Percentiles rank a stretch among this genome's conserved stretches.
These are phyloP conservation scores for Steinernema feltiae DNA, from an alignment of 1,140 invertebrate genomes.

Conservation along the genomic window DNA sequence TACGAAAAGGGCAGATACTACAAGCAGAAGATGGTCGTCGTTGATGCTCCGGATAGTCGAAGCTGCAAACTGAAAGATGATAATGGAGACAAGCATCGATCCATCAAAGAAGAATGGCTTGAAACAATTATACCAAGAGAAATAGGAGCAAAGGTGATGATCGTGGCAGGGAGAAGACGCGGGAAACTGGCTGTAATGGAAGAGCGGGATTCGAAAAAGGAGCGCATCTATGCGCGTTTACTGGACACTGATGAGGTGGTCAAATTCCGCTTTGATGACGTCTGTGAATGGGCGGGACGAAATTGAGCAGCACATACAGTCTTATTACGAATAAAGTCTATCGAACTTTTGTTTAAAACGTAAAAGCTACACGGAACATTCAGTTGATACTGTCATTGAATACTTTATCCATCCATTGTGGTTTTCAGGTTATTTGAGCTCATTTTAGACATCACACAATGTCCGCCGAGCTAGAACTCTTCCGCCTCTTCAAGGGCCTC, in stretches of 20 bases:
- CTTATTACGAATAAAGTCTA: background rate
- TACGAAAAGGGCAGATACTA: background rate
- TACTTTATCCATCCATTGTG: no score
- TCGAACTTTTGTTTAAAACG: background rate
- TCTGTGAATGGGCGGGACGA: conserved; percentile 60
- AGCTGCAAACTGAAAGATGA: background rate
- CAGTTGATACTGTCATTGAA: no score
- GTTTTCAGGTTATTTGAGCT: no score
- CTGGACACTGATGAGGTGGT: conserved; percentile 55
- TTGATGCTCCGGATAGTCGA: background rate
- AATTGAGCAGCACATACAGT: background rate
- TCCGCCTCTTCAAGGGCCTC: background rate
- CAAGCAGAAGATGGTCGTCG: background rate
- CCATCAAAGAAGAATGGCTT: conserved; percentile 29
- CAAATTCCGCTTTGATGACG: conserved; percentile 59
- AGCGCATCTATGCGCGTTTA: conserved; percentile 57
- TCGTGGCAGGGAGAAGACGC: conserved; percentile 58
- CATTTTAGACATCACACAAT: no score
- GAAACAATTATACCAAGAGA: conserved; percentile 60
- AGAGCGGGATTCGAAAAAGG: conserved; percentile 55
- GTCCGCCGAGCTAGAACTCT: background rate
- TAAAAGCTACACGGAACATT: no score
- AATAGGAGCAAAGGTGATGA: conserved; percentile 54
- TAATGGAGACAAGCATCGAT: conserved; percentile 17
- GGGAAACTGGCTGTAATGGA: conserved; percentile 59